Percentiles rank a stretch among this genome's conserved stretches.
phyloP scores from a whole-genome alignment of 2,113 vertebrate genomes.

The Thamnaconus septentrionalis region DNA sequence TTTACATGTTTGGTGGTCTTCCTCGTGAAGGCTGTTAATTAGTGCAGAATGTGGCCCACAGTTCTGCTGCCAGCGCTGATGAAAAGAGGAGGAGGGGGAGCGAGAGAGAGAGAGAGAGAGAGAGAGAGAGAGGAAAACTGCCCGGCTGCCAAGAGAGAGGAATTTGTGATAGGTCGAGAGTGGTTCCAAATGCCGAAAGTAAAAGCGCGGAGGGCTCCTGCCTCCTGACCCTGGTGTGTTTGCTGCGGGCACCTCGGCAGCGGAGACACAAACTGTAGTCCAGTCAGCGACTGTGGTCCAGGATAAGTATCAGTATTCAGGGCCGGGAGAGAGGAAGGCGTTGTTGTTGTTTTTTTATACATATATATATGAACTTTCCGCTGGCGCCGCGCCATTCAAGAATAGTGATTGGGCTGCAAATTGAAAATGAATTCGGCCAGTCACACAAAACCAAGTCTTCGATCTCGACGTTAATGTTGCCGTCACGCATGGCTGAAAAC shows the following conservation, averaged over 20 bases:
- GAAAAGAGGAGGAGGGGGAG: slow-evolving; percentile 65
- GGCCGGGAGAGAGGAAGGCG: neutral
- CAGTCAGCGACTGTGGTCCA: slow-evolving; percentile 16
- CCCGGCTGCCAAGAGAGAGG: slow-evolving; percentile 83
- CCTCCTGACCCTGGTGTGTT: slow-evolving; percentile 66
- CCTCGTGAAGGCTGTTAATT: slow-evolving; percentile 85
- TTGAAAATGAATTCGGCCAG: no score
- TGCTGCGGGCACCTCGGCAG: slow-evolving; percentile 33
- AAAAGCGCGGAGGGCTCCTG: slow-evolving; percentile 71
- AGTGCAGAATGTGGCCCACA: slow-evolving; percentile 87
- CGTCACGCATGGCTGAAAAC: no score
- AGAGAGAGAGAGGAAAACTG: slow-evolving; percentile 61
- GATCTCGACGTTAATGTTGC: no score
- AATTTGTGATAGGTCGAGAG: slow-evolving; percentile 86
- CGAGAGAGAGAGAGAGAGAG: slow-evolving; percentile 38
- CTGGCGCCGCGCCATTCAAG: no score
- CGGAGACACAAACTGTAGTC: slow-evolving; percentile 22
- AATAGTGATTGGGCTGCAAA: no score
- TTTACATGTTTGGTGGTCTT: slow-evolving; percentile 79
- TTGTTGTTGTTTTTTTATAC: neutral
- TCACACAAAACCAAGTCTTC: no score
- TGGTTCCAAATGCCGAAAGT: slow-evolving; percentile 78
- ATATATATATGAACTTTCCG: no score
- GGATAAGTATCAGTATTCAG: neutral
- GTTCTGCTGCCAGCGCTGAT: slow-evolving; percentile 84